Evolutionary conservation across 2,888 invertebrate genomes (phyloP).

Genomic region (Hirtodrosophila trivittata): DNA sequence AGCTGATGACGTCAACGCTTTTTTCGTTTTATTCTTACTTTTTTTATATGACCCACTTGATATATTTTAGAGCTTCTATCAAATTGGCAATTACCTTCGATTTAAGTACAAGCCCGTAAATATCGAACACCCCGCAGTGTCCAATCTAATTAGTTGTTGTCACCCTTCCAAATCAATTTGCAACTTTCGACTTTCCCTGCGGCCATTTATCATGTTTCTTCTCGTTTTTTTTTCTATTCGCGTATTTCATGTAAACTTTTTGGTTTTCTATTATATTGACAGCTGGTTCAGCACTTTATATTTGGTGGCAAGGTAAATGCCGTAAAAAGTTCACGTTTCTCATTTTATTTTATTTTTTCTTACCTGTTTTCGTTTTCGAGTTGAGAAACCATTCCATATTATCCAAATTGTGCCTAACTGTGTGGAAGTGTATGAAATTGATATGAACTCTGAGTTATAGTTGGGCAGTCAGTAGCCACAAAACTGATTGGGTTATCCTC

Average conservation of each 20-base stretch:
- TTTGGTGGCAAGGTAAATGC: slow-evolving; percentile 81
- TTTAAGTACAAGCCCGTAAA: slow-evolving; percentile 7
- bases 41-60: slow-evolving; percentile 28
- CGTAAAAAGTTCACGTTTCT: slow-evolving; percentile 25
- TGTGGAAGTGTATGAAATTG: not conserved
- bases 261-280: slow-evolving; percentile 56
- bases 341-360: slow-evolving; percentile 8
- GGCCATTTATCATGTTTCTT: slow-evolving; percentile 6
- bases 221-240: slow-evolving; percentile 4
- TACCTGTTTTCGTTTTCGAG: slow-evolving; percentile 4
- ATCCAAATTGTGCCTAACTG: slow-evolving; percentile 11
- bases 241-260: slow-evolving; percentile 28
- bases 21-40: slow-evolving; percentile 17
- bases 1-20: slow-evolving; percentile 50
- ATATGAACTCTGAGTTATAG: not conserved
- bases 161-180: not conserved
- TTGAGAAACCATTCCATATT: slow-evolving; percentile 4
- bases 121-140: too few species aligned
- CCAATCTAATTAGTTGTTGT: not conserved
- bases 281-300: slow-evolving; percentile 75
- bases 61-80: slow-evolving; percentile 30
- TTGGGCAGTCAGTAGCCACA: not conserved
- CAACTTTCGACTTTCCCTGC: not conserved
- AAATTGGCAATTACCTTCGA: slow-evolving; percentile 13
- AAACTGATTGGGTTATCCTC: slow-evolving; percentile 1